Base-by-base conservation (phyloP, 1,140 invertebrate species). In the Potamilus streckersoni region DNA sequence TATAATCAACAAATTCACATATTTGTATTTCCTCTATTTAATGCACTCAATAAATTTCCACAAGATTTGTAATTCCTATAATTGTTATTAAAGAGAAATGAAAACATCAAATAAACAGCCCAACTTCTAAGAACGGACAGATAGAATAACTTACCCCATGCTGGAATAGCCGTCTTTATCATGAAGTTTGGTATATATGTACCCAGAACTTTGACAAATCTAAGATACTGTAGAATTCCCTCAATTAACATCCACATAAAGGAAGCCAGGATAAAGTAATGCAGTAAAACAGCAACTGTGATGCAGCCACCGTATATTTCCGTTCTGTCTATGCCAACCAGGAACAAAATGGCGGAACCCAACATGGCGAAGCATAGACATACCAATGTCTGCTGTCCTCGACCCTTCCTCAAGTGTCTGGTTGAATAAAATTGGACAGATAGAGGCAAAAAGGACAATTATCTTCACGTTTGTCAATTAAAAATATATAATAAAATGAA, bases 241-340 rank as follows among this genome's bases (percentile, higher is more conserved):
- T 91, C 90, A 12, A 91, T 87, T 38, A 91, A 77, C 90, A 91
- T 91, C 91, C 91, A 91, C 71, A 88, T 85, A 74, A 91, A 91
- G 13, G 90, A 87, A 0, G 86, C 88, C n/a, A 91, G 80, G 59
- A 91, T 84, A 73, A 91, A 89, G 78, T 91, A 91, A 74, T 91
- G 91, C 17, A 91, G 80, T 19, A 90, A 71, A 3, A 84, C 87
- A 6, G 90, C 89, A 20, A 90, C 84, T 13, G 74, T 77, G 6
- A 88, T 76, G 76, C 90, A 91, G 0, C 82, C 85, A 16, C 19
- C 74, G 31, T 79, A 69, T 57, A 62, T 75, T n/a, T 80, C 70
- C 20, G 83, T 86, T 55, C 76, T 79, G 8, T 83, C 76, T 12
- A 87, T 76, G 49, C 87, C 87, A 3, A 76, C 83, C 74, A 89